Evolutionary conservation across 2,888 invertebrate species (phyloP), one percentile per base, ranked within the genome.

Genomic region (Thecocarcelia acutangulata): DNA sequence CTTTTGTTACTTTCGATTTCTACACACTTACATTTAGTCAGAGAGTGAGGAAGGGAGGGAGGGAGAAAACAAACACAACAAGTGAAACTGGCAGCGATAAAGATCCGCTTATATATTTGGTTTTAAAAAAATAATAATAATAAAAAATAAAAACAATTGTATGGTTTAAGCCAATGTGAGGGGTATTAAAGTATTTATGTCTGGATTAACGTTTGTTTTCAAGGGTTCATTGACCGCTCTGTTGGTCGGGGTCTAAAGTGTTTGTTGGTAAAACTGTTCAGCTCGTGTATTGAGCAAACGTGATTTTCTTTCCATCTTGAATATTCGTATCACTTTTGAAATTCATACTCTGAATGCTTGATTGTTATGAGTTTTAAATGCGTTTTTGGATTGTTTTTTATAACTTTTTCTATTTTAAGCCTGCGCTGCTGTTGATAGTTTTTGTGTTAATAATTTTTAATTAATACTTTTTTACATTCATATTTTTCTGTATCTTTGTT

Each of bases 161-260:
- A 17, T 50, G 75, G 33, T 69, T 40, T n/a, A 24, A 54, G 74
- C 33, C 42, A 73, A 8, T 48, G 48, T 64, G 42, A 58, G 48
- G 40, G 33, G 24, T 24, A 24, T 24, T 33, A n/a, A n/a, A n/a
- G 33, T 33, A 33, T 33, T 33, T 33, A 59, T 58, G 64, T 80
- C 63, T 83, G 74, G 66, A 46, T 69, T 69, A 50, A 69, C 6
- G 69, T 21, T 66, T 40, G 61, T 48, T 54, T 69, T 37, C 28
- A 66, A 56, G 37, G 46, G 82, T 77, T 82, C 77, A 82, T 58
- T 82, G 82, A 74, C 63, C 82, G 73, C 82, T 82, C 69, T 82
- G 70, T 74, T 59, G 78, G 73, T 78, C 72, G 74, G 64, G 77
- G 80, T 70, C 80, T 75, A 48, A 48, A 24, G 11, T 54, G 44